Percentiles rank a stretch among this genome's conserved stretches.
phyloP scores from a whole-genome alignment of 2,888 invertebrate genomes.

The Brachypalpus laphriformis region DNA sequence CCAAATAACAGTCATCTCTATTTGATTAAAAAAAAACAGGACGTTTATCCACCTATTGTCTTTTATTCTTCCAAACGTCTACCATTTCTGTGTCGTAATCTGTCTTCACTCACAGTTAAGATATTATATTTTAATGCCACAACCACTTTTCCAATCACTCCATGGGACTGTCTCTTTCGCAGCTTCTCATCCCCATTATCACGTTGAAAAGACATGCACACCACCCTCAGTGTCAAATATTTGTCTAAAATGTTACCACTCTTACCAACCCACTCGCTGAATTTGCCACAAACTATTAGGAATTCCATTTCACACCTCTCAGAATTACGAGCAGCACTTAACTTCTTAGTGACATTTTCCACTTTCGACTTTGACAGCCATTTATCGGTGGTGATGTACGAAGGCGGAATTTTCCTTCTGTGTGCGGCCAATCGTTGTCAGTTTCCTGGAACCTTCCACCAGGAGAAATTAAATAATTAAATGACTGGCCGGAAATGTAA shows the following conservation, averaged over 20 bases:
- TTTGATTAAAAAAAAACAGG: no score
- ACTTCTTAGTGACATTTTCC: background rate
- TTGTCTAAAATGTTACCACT: background rate
- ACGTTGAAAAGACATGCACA: no score
- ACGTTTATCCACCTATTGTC: no score
- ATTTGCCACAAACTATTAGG: background rate
- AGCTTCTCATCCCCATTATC: no score
- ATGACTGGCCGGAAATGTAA: background rate
- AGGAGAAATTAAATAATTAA: background rate
- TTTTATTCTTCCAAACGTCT: no score
- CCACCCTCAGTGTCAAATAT: background rate
- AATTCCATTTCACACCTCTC: background rate
- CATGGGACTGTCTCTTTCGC: no score
- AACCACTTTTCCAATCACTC: no score
- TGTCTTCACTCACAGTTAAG: no score
- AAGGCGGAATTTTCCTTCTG: background rate
- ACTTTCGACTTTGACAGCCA: background rate
- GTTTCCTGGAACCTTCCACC: background rate
- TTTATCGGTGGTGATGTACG: background rate
- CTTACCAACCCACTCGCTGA: background rate
- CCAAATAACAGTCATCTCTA: no score
- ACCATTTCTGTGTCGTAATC: no score
- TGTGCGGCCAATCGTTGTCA: background rate
- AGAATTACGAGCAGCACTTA: background rate
- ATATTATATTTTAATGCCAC: no score